Percentiles rank a stretch among this genome's conserved stretches.
phyloP scores from a whole-genome alignment of 2,113 vertebrate genomes.

The Nothocercus nigrocapillus region DNA sequence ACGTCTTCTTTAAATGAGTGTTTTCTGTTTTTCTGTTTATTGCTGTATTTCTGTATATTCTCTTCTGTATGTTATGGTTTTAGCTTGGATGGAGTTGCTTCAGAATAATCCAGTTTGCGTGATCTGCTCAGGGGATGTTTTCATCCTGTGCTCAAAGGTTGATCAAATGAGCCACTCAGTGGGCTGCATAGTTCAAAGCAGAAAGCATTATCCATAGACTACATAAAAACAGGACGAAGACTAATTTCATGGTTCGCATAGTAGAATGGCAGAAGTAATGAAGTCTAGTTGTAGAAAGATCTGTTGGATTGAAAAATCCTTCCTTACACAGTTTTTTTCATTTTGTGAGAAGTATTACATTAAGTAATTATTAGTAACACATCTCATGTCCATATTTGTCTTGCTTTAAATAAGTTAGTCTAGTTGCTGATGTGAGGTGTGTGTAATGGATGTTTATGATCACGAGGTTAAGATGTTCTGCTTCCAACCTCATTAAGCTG shows the following conservation, averaged over 20 bases:
- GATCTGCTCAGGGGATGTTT: background rate
- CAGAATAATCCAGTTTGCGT: conserved; percentile 1
- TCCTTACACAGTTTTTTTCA: background rate
- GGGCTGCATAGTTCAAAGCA: background rate
- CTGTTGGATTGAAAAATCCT: background rate
- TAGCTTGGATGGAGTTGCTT: background rate
- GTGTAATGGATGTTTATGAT: background rate
- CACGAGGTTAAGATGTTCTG: background rate
- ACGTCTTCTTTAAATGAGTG: background rate
- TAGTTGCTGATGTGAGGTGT: background rate
- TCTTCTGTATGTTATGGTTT: background rate
- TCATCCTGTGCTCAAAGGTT: background rate
- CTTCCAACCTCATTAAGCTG: background rate
- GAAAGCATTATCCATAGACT: background rate
- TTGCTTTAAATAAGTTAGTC: background rate
- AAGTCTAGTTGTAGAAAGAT: background rate
- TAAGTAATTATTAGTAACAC: background rate
- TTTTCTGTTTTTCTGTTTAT: background rate
- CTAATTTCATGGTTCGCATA: background rate
- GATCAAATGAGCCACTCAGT: conserved; percentile 1
- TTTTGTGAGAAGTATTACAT: background rate
- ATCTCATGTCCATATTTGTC: accelerated
- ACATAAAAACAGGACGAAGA: background rate
- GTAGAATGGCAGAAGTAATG: background rate
- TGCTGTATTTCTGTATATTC: background rate